Conservation (phyloP, 2,113 vertebrate genomes). For the human (Homo sapiens) region DNA sequence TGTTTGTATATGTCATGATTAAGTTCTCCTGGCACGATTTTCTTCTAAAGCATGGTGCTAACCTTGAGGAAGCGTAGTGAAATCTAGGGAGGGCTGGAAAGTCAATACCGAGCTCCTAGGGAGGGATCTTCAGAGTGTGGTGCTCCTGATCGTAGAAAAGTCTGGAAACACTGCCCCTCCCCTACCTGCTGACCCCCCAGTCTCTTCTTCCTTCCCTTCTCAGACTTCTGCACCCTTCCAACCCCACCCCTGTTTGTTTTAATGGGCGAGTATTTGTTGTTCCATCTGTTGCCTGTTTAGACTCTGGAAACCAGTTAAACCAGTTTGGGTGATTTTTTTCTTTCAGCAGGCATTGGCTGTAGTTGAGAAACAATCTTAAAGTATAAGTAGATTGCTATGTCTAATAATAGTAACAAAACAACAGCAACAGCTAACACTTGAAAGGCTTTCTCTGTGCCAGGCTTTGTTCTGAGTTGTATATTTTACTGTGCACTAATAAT, state of each 20-base stretch:
- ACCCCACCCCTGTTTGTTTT: background rate
- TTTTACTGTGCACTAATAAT: background rate
- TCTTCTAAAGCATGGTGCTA: background rate
- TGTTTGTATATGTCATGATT: background rate
- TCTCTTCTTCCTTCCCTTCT: background rate
- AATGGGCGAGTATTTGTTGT: background rate
- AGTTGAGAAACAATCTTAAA: constrained; percentile 31
- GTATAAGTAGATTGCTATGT: background rate
- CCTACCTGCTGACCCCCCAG: background rate
- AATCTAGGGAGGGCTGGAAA: background rate
- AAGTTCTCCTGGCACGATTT: background rate
- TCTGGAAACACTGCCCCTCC: too few relatives aligned
- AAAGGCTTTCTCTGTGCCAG: background rate
- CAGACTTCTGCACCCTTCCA: background rate
- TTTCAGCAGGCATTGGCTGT: background rate
- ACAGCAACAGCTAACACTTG: background rate
- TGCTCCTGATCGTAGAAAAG: background rate
- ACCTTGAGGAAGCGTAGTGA: background rate
- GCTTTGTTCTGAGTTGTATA: background rate
- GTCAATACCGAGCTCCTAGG: background rate
- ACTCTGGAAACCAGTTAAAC: constrained; percentile 46
- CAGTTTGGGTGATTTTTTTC: background rate
- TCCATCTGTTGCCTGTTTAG: background rate
- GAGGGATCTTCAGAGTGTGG: background rate
- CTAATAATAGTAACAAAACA: background rate